A percentile compares a stretch with the other conserved stretches of the same genome.
These are phyloP conservation scores for Acrobasis suavella DNA, from an alignment of 2,888 invertebrate species.

Conservation along the genomic window DNA sequence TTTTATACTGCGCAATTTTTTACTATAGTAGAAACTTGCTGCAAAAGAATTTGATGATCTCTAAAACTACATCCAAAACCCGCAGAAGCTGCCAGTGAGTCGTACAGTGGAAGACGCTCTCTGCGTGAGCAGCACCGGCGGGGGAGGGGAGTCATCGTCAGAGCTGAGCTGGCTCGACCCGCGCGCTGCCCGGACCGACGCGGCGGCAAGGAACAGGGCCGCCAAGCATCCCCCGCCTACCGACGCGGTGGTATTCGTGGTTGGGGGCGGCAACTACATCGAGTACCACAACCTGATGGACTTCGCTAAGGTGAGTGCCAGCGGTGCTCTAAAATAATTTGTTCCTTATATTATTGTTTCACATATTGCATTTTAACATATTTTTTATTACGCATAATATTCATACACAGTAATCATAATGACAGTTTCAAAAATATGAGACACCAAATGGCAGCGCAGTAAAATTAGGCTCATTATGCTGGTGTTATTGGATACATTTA, in stretches of 20 bases:
- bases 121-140: constrained; percentile 61
- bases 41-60: too few relatives aligned
- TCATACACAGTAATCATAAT: too few relatives aligned
- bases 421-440: too few relatives aligned
- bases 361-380: too few relatives aligned
- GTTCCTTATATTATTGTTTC: too few relatives aligned
- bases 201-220: constrained; percentile 81
- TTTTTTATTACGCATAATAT: too few relatives aligned
- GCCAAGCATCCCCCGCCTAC: constrained; percentile 87
- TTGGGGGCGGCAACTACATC: constrained; percentile 98
- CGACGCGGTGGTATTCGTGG: constrained; percentile 94
- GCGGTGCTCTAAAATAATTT: too few relatives aligned
- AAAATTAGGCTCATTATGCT: too few relatives aligned
- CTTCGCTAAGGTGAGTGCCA: constrained; percentile 88
- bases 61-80: not conserved
- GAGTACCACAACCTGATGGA: constrained; percentile 99
- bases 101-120: constrained; percentile 91
- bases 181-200: constrained; percentile 90
- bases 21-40: too few relatives aligned
- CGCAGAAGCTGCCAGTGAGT: constrained; percentile 95
- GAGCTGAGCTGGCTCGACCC: constrained; percentile 98
- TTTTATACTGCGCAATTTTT: too few relatives aligned
- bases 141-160: constrained; percentile 93
- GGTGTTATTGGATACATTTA: too few relatives aligned
- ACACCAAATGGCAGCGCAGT: too few relatives aligned